Evolutionary conservation across 2,797 vertebrate genomes (phyloP).

Genomic region (Propithecus deckenii): DNA sequence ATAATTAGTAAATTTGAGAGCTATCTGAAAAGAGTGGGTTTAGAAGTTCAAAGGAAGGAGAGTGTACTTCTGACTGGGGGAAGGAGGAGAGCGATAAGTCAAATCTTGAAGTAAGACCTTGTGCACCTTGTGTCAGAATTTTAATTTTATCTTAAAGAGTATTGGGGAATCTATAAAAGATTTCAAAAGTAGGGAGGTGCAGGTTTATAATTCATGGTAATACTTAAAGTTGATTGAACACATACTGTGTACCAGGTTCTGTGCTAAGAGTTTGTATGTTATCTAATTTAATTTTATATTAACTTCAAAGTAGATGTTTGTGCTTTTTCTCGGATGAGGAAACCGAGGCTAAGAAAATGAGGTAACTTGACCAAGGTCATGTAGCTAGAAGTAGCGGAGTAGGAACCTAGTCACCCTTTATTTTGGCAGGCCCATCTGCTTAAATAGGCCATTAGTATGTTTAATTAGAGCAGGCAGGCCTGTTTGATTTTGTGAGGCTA

Average conservation of each 20-base stretch:
- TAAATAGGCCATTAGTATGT: neutral
- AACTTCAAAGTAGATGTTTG: constrained; percentile 48
- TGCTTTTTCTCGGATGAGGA: constrained; percentile 37
- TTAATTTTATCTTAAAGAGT: constrained; percentile 32
- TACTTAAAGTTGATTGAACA: constrained; percentile 32
- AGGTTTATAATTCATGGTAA: constrained; percentile 1
- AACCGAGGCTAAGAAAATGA: neutral
- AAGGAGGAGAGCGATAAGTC: neutral
- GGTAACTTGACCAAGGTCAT: neutral
- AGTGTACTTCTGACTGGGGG: neutral
- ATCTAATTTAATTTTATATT: constrained; percentile 14
- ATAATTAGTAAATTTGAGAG: neutral
- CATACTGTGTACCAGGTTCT: neutral
- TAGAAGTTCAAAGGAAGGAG: neutral
- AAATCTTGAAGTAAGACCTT: neutral
- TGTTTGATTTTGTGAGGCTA: neutral
- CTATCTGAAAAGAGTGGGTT: neutral
- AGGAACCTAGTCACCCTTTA: neutral
- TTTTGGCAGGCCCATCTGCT: neutral
- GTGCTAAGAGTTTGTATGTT: neutral
- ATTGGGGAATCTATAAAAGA: constrained; percentile 5
- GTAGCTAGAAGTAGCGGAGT: neutral
- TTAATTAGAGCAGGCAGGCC: neutral
- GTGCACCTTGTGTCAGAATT: neutral
- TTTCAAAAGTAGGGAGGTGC: neutral